Evolutionary conservation across 30 jellyfish, hydroid and myxozoan genomes (phyloP).

Genomic region (Nemopilema nomurai): DNA sequence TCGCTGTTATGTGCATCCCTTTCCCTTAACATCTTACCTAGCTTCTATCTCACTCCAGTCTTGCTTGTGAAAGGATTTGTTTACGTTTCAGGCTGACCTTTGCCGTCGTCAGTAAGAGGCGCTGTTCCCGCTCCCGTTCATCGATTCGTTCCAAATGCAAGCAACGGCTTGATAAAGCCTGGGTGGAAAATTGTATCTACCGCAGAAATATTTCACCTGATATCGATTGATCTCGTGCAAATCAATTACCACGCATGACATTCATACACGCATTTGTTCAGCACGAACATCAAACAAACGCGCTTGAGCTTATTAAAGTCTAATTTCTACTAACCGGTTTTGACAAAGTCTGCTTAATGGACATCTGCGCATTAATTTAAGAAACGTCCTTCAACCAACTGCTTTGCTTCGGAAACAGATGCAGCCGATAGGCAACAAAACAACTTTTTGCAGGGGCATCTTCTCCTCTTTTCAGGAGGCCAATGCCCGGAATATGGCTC

Average conservation of each 20-base stretch:
- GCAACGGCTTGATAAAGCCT: neutral
- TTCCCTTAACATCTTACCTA: neutral
- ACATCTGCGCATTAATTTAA: neutral
- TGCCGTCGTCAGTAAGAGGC: too few relatives aligned
- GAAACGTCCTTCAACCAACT: neutral
- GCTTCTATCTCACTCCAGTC: neutral
- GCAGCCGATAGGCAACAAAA: too few relatives aligned
- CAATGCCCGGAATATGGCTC: neutral
- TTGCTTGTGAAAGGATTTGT: neutral
- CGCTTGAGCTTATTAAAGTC: slow-evolving; percentile 45
- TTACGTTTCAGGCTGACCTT: neutral
- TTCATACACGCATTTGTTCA: slow-evolving; percentile 35
- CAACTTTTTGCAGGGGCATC: neutral
- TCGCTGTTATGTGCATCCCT: neutral
- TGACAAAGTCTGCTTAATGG: neutral
- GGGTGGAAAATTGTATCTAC: neutral
- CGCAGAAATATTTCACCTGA: slow-evolving; percentile 46
- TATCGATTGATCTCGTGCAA: slow-evolving; percentile 39
- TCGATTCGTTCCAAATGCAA: too few relatives aligned
- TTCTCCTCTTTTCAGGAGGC: neutral
- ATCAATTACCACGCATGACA: slow-evolving; percentile 43
- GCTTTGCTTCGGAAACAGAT: neutral
- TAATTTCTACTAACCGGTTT: neutral
- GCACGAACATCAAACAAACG: slow-evolving; percentile 30
- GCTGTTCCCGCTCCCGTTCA: neutral